These are phyloP conservation scores for Thymelicus acteon DNA, from an alignment of 2,888 invertebrate species.

Conservation along the genomic window DNA sequence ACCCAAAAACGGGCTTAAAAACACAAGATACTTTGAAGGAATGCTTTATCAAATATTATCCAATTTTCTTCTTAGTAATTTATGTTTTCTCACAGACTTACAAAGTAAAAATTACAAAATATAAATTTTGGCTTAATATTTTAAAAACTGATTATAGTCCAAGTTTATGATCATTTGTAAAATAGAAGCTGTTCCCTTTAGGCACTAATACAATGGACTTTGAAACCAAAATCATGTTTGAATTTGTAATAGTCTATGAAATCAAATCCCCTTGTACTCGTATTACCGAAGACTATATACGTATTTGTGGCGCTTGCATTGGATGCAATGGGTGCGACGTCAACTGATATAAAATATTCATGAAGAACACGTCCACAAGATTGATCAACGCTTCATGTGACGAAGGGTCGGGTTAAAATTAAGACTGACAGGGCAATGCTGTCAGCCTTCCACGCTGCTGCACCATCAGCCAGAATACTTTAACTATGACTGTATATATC, in stretches of 20 bases:
- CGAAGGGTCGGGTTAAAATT: not conserved
- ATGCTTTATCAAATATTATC: too few species aligned
- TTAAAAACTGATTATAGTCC: too few species aligned
- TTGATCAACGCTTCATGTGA: conserved; percentile 10
- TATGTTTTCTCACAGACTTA: too few species aligned
- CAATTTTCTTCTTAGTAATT: too few species aligned
- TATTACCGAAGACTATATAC: not conserved
- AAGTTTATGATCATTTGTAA: too few species aligned
- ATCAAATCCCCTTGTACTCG: not conserved
- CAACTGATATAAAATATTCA: conserved; percentile 7
- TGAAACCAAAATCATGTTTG: too few species aligned
- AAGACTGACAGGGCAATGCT: not conserved
- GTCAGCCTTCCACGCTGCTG: not conserved
- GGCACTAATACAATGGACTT: not conserved
- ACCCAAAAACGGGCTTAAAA: too few species aligned
- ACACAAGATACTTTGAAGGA: too few species aligned
- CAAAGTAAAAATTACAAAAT: too few species aligned
- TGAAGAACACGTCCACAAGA: conserved; percentile 3
- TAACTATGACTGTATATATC: not conserved
- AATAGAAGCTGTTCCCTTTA: not conserved
- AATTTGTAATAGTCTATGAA: not conserved
- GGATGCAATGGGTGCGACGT: not conserved
- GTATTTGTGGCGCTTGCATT: not conserved
- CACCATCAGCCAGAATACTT: not conserved
- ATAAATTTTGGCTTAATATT: too few species aligned